Evolutionary conservation across 2,113 vertebrate species (phyloP), one percentile per base, ranked within the genome.

Genomic region (Lagopus leucura): DNA sequence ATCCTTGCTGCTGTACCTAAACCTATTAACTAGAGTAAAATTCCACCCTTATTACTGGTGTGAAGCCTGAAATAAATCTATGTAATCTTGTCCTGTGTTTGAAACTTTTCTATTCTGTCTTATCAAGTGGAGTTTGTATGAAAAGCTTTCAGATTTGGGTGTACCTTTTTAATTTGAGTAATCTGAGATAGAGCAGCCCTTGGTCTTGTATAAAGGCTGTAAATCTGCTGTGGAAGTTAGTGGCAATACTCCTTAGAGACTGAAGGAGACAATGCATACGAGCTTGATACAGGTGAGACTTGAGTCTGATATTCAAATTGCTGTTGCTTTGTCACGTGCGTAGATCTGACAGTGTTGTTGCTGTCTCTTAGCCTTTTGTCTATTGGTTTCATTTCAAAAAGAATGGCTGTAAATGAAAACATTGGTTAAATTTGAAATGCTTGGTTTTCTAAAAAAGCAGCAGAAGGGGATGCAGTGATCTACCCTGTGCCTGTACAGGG

Each of bases 1-100:
- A 95, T 95, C 88, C 93, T 84, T 88, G 76, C 54, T 93, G 69
- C 91, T 94, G 54, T 48, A 50, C 86, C 93, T 96, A 97, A 97
- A 95, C 95, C 95, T 81, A 94, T 97, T 94, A 97, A 97, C n/a
- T 95, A 63, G 91, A 97, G 93, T 81, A 92, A 67, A 92, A 92
- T 84, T 92, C 90, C 83, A 95, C 94, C 92, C 94, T 92, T 76
- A 94, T 94, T 95, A 94, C 28, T 70, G 54, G 61, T 90, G 90
- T 70, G 82, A 73, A 88, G 86, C 82, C 77, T 93, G 93, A 72
- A 86, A 69, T 88, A 82, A 90, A 90, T 75, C 86, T 93, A 0
- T 76, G 65, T 94, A 92, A 93, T 94, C 82, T 93, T 78, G 70
- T 73, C 82, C 70, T 79, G 75, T 86, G 63, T 90, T 93, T 92